Evolutionary conservation across 2,797 vertebrate genomes (phyloP), one percentile per base, ranked within the genome.

Genomic region (Triplophysa bombifrons): DNA sequence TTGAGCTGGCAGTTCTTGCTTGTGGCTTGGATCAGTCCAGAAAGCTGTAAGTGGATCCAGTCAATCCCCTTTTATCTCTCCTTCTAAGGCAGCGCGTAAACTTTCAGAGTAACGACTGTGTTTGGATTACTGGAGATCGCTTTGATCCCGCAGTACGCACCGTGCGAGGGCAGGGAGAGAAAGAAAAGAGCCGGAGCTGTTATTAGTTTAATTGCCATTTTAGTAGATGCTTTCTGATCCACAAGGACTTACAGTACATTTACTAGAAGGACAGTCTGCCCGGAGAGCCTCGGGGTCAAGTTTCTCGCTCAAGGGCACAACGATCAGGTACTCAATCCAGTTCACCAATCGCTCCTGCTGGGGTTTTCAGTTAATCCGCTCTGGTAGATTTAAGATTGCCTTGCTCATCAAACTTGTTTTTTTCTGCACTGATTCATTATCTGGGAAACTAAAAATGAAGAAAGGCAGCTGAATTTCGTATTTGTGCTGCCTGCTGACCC

Each of bases 381-480:
- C 87, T 87, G 91, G 90, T 92, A 91, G 89, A 92, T 92, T 92
- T 91, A 90, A 92, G 86, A 88, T 91, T 88, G 88, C 90, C 91
- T 92, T 92, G 86, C 93, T 93, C 88, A 91, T 90, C 87, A 92
- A 89, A 90, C 93, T 91, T 41, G 13, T 13, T 4, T 91, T 90
- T 87, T 85, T 90, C 88, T 86, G 90, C 90, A 88, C 82, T 50
- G 79, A 90, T 89, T 91, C 88, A 90, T 92, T 89, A 90, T 87
- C 80, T 88, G 86, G 81, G 85, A 81, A 90, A 86, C 72, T 85
- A 79, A 87, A 86, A 83, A 84, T 84, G 82, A 88, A 85, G 85
- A 88, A 85, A 84, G 85, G 86, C 84, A 83, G 83, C 67, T 83
- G 71, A 86, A 74, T 90, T 88, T 93, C 86, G 79, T 85, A 80